A percentile compares a stretch with the other conserved stretches of the same genome.
Conservation (phyloP, 2,113 vertebrate species). For the Leucopsar rothschildi region DNA sequence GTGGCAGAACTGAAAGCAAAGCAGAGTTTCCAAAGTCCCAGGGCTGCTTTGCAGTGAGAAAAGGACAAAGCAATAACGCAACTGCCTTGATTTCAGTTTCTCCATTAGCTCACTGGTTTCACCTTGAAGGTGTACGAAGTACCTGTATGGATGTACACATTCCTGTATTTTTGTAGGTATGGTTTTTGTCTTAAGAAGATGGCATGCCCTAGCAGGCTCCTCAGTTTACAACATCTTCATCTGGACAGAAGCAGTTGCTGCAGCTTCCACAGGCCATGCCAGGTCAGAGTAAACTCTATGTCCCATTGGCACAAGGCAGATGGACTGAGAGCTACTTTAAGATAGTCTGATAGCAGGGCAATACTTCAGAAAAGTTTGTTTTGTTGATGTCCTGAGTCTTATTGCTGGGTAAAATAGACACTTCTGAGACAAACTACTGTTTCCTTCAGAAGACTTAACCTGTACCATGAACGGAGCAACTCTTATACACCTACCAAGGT, state of each 20-base stretch:
- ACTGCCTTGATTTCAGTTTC: not conserved
- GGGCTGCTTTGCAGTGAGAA: not conserved
- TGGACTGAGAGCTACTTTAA: not conserved
- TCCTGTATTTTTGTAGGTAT: not conserved
- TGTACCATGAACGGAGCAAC: not conserved
- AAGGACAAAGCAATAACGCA: not conserved
- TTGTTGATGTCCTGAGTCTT: not conserved
- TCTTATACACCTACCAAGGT: not conserved
- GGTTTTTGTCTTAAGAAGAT: not conserved
- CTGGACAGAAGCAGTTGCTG: not conserved
- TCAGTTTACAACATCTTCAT: not conserved
- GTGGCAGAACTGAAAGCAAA: not conserved
- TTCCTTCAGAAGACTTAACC: not conserved
- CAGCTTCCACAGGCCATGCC: not conserved
- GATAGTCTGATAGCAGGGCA: not conserved
- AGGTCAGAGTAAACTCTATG: not conserved
- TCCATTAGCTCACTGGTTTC: not conserved
- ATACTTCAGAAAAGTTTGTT: not conserved
- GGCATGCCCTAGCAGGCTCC: not conserved
- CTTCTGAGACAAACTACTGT: not conserved
- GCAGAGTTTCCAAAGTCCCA: not conserved
- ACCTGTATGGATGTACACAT: not conserved
- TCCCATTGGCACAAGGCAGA: not conserved
- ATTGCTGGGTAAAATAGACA: not conserved
- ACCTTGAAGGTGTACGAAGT: not conserved